Base-by-base conservation (phyloP, 2,113 vertebrate genomes). In the Saccopteryx bilineata region DNA sequence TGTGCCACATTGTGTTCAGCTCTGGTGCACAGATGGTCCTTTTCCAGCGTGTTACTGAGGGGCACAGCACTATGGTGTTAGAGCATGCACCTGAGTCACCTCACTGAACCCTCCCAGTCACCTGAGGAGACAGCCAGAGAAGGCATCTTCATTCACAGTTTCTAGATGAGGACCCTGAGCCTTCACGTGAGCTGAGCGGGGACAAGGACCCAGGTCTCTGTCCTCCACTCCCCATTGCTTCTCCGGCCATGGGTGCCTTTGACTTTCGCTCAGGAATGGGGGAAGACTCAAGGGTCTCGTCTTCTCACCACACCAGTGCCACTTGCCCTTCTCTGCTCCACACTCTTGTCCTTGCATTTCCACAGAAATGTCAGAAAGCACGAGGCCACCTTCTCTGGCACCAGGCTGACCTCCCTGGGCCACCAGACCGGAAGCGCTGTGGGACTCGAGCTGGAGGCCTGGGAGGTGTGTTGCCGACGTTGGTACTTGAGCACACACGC, bases 381-480 rank as follows among this genome's bases (percentile, higher is more conserved):
- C 2, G 21, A 39, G 39, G 39, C 48, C 23, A 3, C 5, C 50
- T 74, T 13, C 26, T 5, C 5, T 14, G 17, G 24, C 5, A 4
- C 39, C 54, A 26, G 5, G 65, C 75, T 31, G 75, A 19, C 2
- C 60, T 60, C 52, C 50, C 72, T 14, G 61, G 26, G 9, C 15
- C 26, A 28, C 15, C 26, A 65, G 39, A 48, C 2, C 24, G 48
- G 18, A 12, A 33, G 33, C 11, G 28, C 24, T 31, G 17, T 6
- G 15, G 24, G 9, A 5, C 23, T 11, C 2, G 31, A 19, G 13
- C 17, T 8, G 50, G 24, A 75, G 66, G 31, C 13, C 8, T 0
- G 0, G 7, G 23, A 54, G 46, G 28, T 14, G 8, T 1, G 13
- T 14, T 12, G 24, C 7, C n/a, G 2, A 60, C 1, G 9, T 0